Base-by-base conservation (phyloP, 2,797 vertebrate genomes). In the Spinus pinus region DNA sequence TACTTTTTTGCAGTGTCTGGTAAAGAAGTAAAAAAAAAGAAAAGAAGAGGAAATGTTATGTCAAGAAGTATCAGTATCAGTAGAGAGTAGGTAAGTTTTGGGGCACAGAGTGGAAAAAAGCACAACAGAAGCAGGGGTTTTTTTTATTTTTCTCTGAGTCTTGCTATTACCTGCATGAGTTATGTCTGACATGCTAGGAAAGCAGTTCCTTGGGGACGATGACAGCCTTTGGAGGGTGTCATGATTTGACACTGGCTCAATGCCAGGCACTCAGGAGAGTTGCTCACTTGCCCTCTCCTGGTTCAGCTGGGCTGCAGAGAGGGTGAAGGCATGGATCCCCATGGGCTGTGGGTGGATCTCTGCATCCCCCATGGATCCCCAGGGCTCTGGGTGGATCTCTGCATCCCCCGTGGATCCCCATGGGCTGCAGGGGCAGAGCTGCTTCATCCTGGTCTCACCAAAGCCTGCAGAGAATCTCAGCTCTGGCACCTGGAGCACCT, bases 241-340 rank as follows among this genome's bases (percentile, higher is more conserved):
- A 2, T 44, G 20, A 19, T 64, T 35, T 64, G 39, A 46, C 10
- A 13, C 21, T 46, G 39, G 27, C 13, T 50, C 50, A 46, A 8
- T 1, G 2, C 8, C n/a, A 56, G 33, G n/a, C n/a, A 30, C n/a
- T 18, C 22, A 24, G 0, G 0, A 12, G 12, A 25, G 14, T 21
- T 2, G 4, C 22, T 65, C 0, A 0, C 17, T 78, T n/a, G 25
- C 17, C 18, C 13, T 31, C 10, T 23, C 21, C 27, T 56, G 27
- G n/a, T 25, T 10, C 50, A 54, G n/a, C 61, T 56, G 50, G 22
- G 14, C n/a, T 31, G n/a, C 1, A 0, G n/a, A 31, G 21, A 16
- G n/a, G 20, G 37, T 42, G 58, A 1, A 0, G 28, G 19, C 4
- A 0, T n/a, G 18, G 46, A 41, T n/a, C 30, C 14, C 46, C 72